Evolutionary conservation across 2,888 invertebrate genomes (phyloP).

Genomic region (Chalcosyrphus nemorum): DNA sequence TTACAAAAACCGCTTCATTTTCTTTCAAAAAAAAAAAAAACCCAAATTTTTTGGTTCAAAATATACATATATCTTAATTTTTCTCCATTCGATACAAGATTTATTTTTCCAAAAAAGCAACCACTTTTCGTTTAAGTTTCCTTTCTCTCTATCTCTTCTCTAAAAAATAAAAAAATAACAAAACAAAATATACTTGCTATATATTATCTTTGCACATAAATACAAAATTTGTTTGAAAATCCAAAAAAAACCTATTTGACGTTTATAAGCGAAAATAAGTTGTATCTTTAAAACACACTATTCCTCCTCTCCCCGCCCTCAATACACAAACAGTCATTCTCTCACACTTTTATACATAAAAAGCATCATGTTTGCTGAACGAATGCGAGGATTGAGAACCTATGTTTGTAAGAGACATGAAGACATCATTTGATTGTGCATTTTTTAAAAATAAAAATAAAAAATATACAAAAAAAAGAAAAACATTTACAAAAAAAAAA

Average conservation of each 20-base stretch:
- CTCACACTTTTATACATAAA: constrained; percentile 46
- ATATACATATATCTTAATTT: too few species aligned
- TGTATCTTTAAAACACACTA: constrained; percentile 57
- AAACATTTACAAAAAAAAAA: constrained; percentile 54
- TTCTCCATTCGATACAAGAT: constrained; percentile 37
- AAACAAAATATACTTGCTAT: too few species aligned
- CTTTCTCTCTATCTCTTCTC: constrained; percentile 73
- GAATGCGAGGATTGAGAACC: constrained; percentile 71
- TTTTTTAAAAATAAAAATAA: constrained; percentile 51
- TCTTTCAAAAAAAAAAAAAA: not conserved
- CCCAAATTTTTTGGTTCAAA: constrained; percentile 17
- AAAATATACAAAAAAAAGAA: constrained; percentile 53
- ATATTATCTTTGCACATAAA: constrained; percentile 50
- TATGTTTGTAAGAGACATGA: constrained; percentile 70
- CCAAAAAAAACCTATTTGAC: constrained; percentile 37
- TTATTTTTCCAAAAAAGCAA: constrained; percentile 12
- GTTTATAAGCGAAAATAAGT: constrained; percentile 50
- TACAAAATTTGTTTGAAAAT: constrained; percentile 59
- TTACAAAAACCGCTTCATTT: constrained; percentile 8
- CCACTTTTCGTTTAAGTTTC: constrained; percentile 62
- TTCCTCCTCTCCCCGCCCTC: not conserved
- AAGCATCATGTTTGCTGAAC: constrained; percentile 72
- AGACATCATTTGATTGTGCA: constrained; percentile 72
- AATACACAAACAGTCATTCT: constrained; percentile 68
- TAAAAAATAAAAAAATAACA: constrained; percentile 69